These are phyloP conservation scores for Protonibea diacanthus DNA, from an alignment of 2,797 vertebrate species.

Conservation along the genomic window DNA sequence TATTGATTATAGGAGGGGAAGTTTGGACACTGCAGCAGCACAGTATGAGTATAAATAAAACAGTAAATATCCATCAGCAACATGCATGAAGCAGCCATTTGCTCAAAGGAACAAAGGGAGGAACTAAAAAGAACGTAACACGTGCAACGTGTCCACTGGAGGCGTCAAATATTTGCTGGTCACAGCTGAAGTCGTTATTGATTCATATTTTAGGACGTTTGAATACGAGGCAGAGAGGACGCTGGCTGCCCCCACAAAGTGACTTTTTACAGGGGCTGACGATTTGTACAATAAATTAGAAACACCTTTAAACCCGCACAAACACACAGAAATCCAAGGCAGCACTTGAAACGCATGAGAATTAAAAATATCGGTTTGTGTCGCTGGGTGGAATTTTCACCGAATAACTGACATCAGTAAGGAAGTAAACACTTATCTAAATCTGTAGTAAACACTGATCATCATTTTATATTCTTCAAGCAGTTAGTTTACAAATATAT, in stretches of 20 bases:
- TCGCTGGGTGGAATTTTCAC: not conserved
- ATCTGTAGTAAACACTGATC: too few relatives aligned
- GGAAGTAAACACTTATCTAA: too few relatives aligned
- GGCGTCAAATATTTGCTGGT: too few relatives aligned
- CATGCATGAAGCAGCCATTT: not conserved
- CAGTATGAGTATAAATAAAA: not conserved
- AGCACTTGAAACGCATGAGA: not conserved
- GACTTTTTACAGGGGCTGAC: not conserved
- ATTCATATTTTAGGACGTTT: slow-evolving; percentile 16
- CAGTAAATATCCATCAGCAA: slow-evolving; percentile 14
- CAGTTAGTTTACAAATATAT: too few relatives aligned
- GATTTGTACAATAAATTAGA: not conserved
- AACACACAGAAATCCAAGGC: not conserved
- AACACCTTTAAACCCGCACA: not conserved
- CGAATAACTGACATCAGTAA: too few relatives aligned
- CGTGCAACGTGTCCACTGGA: not conserved
- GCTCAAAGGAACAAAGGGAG: not conserved
- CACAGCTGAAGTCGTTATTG: not conserved
- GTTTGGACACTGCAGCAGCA: not conserved
- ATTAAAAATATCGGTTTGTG: not conserved
- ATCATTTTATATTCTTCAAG: too few relatives aligned
- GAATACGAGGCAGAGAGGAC: slow-evolving; percentile 10
- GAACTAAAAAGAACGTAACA: not conserved
- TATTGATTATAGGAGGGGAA: not conserved
- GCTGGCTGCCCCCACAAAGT: not conserved